Conservation (phyloP, 1,140 invertebrate genomes). For the Mamestra configurata region DNA sequence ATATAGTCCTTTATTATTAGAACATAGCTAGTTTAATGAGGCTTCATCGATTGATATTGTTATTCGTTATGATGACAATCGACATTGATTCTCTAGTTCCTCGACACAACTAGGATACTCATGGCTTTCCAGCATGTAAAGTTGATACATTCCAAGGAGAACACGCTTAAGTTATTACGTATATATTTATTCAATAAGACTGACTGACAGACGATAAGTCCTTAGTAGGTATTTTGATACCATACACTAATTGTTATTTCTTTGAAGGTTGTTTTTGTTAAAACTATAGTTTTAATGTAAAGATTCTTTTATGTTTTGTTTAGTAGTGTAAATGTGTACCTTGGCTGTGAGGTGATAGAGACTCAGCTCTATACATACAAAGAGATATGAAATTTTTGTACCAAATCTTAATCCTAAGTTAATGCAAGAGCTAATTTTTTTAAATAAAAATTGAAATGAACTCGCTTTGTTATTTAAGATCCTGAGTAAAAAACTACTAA, state of each 20-base stretch:
- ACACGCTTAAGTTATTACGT: conserved; percentile 57
- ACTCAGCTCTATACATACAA: conserved; percentile 60
- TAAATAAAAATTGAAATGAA: conserved; percentile 58
- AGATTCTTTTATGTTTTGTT: conserved; percentile 51
- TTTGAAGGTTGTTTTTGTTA: conserved; percentile 59
- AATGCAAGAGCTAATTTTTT: conserved; percentile 61
- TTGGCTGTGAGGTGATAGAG: conserved; percentile 76
- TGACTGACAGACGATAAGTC: conserved; percentile 64
- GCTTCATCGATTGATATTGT: conserved; percentile 40
- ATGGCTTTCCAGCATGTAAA: conserved; percentile 53
- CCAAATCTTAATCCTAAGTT: conserved; percentile 60
- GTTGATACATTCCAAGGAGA: conserved; percentile 61
- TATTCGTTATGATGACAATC: conserved; percentile 22
- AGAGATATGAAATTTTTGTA: conserved; percentile 66
- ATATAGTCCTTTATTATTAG: conserved; percentile 41
- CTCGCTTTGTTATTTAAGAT: conserved; percentile 45
- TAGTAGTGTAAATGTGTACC: conserved; percentile 59
- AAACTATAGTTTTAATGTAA: conserved; percentile 48
- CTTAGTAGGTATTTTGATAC: conserved; percentile 57
- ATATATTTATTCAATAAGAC: conserved; percentile 69
- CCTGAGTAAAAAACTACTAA: conserved; percentile 35
- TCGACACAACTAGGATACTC: conserved; percentile 57
- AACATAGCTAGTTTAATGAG: conserved; percentile 39
- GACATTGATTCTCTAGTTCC: conserved; percentile 19
- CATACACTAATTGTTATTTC: conserved; percentile 53